Conservation (phyloP, 1,140 invertebrate genomes). For the Zaprionus capensis region DNA sequence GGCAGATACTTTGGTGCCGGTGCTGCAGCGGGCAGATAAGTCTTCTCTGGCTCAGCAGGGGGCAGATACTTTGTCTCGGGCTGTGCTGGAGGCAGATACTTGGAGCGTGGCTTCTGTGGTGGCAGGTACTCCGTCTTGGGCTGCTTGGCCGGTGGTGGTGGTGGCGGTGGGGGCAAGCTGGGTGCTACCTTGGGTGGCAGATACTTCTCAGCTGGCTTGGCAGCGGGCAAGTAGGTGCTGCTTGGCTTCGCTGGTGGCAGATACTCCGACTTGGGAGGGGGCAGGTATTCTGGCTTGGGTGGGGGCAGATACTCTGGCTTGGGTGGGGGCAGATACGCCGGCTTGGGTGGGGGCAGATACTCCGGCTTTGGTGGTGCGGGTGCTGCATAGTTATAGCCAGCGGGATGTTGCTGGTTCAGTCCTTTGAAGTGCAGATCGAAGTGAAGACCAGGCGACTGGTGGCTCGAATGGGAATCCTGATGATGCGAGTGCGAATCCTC, state of each 20-base stretch:
- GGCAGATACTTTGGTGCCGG: conserved; percentile 56
- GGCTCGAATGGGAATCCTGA: conserved; percentile 18
- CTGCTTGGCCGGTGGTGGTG: conserved; percentile 40
- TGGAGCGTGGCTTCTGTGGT: conserved; percentile 45
- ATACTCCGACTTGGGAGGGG: conserved; percentile 35
- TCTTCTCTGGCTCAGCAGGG: conserved; percentile 18
- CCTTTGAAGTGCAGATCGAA: conserved; percentile 52
- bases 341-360: conserved; percentile 32
- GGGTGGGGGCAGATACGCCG: conserved; percentile 48
- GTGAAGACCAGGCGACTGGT: conserved; percentile 38
- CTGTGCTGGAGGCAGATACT: conserved; percentile 43
- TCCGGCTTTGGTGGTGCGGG: conserved; percentile 57
- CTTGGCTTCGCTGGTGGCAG: conserved; percentile 43
- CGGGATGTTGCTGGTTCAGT: conserved; percentile 43
- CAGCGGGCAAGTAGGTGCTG: conserved; percentile 47
- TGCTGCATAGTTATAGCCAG: conserved; percentile 63
- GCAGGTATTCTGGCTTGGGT: conserved; percentile 54
- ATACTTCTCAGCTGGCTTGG: conserved; percentile 48
- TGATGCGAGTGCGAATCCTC: conserved; percentile 29
- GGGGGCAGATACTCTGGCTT: conserved; percentile 49
- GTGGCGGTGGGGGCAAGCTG: conserved; percentile 61
- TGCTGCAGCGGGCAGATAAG: conserved; percentile 9
- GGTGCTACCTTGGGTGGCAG: conserved; percentile 67
- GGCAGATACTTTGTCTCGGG: conserved; percentile 42
- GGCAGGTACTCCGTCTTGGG: conserved; percentile 46